Percentiles rank a stretch among this genome's conserved stretches.
Evolutionary conservation across 1,140 invertebrate species (phyloP).

Genomic region (Oryctes rhinoceros): DNA sequence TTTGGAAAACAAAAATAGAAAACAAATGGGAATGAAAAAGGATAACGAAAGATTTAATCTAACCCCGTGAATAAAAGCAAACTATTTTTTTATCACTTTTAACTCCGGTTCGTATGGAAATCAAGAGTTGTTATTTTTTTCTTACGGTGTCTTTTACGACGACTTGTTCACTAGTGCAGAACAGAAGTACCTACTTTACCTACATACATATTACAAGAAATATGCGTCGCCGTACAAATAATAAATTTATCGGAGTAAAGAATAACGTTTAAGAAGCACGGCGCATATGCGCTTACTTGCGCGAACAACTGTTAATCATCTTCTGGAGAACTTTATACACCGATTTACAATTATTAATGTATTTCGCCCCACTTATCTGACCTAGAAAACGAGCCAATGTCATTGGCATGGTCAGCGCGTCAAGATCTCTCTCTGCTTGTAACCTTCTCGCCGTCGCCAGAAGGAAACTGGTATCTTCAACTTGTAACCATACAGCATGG

Average conservation of each 20-base stretch:
- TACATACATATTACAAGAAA: no score
- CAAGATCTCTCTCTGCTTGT: slow-evolving; percentile 20
- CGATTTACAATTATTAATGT: slow-evolving; percentile 30
- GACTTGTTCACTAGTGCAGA: no score
- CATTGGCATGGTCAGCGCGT: slow-evolving; percentile 30
- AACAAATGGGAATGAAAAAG: no score
- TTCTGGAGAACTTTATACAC: not conserved
- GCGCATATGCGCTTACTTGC: no score
- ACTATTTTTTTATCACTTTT: slow-evolving; percentile 42
- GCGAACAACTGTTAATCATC: not conserved
- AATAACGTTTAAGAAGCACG: no score
- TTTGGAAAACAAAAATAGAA: no score
- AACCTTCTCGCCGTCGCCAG: slow-evolving; percentile 7
- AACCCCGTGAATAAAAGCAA: no score
- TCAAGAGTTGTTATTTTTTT: not conserved
- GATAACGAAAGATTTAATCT: no score
- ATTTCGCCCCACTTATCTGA: slow-evolving; percentile 34
- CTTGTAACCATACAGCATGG: slow-evolving; percentile 12
- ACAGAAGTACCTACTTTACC: no score
- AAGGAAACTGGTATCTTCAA: slow-evolving; percentile 17
- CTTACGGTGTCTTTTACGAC: not conserved
- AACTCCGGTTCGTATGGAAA: not conserved
- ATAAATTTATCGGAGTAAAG: no score
- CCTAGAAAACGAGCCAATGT: slow-evolving; percentile 25
- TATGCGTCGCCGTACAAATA: no score